phyloP scores from a whole-genome alignment of 2,888 invertebrate genomes.

The Meiosimyza platycephala region DNA sequence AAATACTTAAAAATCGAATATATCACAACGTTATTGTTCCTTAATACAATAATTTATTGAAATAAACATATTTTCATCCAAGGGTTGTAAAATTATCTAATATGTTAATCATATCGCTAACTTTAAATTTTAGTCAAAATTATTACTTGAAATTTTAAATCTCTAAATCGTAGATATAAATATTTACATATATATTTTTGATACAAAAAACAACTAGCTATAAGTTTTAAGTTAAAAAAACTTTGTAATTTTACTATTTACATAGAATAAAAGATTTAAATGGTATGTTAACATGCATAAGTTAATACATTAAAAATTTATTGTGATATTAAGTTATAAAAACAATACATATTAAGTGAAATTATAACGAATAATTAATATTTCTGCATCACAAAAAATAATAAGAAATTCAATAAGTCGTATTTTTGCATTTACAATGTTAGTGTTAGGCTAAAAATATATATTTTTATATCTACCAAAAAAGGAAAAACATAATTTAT shows the following conservation, averaged over 20 bases:
- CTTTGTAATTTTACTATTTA: too few species aligned
- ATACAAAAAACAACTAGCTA: too few species aligned
- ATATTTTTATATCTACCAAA: conserved; percentile 32
- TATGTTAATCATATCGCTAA: conserved; percentile 21
- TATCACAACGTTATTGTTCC: conserved; percentile 65
- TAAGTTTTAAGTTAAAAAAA: too few species aligned
- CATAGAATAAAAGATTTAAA: too few species aligned
- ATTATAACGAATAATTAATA: neutral
- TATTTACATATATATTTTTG: too few species aligned
- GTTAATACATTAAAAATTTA: conserved; percentile 8
- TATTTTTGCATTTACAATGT: conserved; percentile 29
- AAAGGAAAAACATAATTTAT: conserved; percentile 15
- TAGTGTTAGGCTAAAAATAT: neutral
- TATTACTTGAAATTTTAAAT: neutral
- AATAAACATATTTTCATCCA: conserved; percentile 1
- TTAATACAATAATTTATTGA: conserved; percentile 49
- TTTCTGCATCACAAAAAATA: neutral
- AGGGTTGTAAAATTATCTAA: conserved; percentile 25
- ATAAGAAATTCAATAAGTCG: conserved; percentile 9
- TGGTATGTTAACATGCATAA: neutral
- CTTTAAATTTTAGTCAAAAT: conserved; percentile 16
- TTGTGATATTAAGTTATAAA: conserved; percentile 12
- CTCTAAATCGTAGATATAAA: too few species aligned
- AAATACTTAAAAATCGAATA: conserved; percentile 45
- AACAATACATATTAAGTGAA: conserved; percentile 13